Evolutionary conservation across 2,797 vertebrate genomes (phyloP).

Genomic region (Leptodactylus fallax): DNA sequence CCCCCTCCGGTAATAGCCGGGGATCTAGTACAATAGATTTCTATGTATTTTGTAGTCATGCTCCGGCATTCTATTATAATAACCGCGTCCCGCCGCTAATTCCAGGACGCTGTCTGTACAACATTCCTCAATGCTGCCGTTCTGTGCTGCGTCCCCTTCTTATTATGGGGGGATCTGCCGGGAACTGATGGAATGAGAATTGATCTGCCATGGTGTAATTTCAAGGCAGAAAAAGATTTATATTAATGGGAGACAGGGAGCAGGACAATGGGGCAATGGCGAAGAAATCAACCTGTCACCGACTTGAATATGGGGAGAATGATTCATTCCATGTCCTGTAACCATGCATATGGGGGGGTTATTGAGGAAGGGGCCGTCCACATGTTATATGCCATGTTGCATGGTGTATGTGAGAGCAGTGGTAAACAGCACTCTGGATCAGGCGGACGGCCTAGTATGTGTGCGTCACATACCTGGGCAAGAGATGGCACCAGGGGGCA

Average conservation of each 20-base stretch:
- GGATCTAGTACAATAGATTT: not conserved
- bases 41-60: constrained; percentile 35
- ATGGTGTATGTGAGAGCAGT: not conserved
- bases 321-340: not conserved
- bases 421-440: too few species aligned
- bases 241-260: constrained; percentile 8
- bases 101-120: not conserved
- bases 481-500: too few species aligned
- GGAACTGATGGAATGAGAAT: constrained; percentile 36
- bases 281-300: not conserved
- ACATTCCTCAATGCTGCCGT: not conserved
- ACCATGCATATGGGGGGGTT: not conserved
- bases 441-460: too few species aligned
- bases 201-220: constrained; percentile 32
- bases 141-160: not conserved
- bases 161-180: not conserved
- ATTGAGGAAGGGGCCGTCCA: too few species aligned
- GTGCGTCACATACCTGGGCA: too few species aligned
- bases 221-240: constrained; percentile 15
- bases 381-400: not conserved
- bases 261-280: not conserved
- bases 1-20: constrained; percentile 58
- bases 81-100: not conserved
- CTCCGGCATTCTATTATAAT: constrained; percentile 25
- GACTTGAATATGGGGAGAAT: not conserved